Base-by-base conservation (phyloP, 2,888 invertebrate species). In the Pseudanteris insignis region DNA sequence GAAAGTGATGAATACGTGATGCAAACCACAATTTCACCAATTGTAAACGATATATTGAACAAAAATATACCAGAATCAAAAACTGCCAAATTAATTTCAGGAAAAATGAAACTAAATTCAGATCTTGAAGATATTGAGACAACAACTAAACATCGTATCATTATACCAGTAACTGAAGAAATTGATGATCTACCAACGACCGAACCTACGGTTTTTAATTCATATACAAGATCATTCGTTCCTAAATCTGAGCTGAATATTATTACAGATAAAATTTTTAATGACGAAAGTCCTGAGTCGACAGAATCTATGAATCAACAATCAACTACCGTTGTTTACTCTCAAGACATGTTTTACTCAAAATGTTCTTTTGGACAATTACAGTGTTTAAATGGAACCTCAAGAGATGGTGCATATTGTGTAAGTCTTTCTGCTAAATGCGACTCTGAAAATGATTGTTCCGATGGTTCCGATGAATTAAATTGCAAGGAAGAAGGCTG, bases 401-500 rank as follows among this genome's bases (percentile, higher is more conserved):
- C 85, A 0, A 82, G 81, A 60, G 84, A 85, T 65, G 85, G 85
- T 2, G 84, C 83, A 18, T 84, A 84, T 58, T 86, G 86, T 68
- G 83, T 86, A 5, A 76, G 81, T 36, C 72, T 80, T 30, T 76
- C 80, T 69, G 78, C 79, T 0, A 81, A 79, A 70, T 86, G 86
- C 63, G 86, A 87, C 72, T 84, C 86, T 0, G 82, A 84, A 38
- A 81, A 81, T 15, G 86, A 87, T 67, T 87, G 87, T 67, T 83
- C 83, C 0, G 87, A 87, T 69, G 85, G 83, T 14, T 86, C 86
- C 0, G 87, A 87, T 71, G 87, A 87, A 73, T 61, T 80, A 6
- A 81, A 83, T 9, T 87, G 87, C 69, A 74, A 81, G 33, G 78
- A 82, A 68, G 80, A 83, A 34, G 81, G 82, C n/a, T 87, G 87